These are phyloP conservation scores for Ctenochaetus hawaiiensis DNA, from an alignment of 2,797 vertebrate species.

Conservation along the genomic window DNA sequence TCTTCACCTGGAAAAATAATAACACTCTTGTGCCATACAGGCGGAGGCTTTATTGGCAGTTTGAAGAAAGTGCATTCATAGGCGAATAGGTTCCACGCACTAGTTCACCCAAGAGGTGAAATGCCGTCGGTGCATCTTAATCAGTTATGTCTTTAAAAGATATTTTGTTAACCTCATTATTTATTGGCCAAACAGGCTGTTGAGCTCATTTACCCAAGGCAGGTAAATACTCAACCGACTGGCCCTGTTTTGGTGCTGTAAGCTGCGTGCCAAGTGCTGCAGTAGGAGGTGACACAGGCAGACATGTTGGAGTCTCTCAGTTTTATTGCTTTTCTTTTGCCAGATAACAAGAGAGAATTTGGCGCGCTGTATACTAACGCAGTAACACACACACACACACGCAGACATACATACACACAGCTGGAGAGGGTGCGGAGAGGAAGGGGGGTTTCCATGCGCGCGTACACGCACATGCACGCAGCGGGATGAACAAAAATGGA, in stretches of 20 bases:
- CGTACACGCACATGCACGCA: not conserved
- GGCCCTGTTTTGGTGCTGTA: conserved; percentile 7
- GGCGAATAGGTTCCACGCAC: no score
- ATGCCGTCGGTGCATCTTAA: not conserved
- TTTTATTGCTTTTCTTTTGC: conserved; percentile 90
- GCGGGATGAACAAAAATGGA: conserved; percentile 29
- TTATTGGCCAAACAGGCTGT: not conserved
- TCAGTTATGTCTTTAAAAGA: not conserved
- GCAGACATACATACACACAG: conserved; percentile 23
- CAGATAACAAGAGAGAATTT: conserved; percentile 83
- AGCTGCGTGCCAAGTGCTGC: conserved; percentile 84
- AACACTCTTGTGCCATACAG: not conserved
- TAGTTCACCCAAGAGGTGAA: not conserved
- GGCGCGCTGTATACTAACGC: not conserved
- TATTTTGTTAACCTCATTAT: not conserved
- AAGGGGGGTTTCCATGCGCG: not conserved
- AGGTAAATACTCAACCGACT: not conserved
- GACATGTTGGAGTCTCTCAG: conserved; percentile 91
- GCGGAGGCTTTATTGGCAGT: not conserved
- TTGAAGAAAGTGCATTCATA: not conserved
- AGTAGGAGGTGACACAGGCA: conserved; percentile 86
- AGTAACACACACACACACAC: no score
- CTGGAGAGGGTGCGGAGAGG: not conserved
- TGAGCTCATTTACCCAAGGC: not conserved
- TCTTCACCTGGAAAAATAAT: no score